Conservation (phyloP, 2,888 invertebrate genomes). For the Cinara cedri region DNA sequence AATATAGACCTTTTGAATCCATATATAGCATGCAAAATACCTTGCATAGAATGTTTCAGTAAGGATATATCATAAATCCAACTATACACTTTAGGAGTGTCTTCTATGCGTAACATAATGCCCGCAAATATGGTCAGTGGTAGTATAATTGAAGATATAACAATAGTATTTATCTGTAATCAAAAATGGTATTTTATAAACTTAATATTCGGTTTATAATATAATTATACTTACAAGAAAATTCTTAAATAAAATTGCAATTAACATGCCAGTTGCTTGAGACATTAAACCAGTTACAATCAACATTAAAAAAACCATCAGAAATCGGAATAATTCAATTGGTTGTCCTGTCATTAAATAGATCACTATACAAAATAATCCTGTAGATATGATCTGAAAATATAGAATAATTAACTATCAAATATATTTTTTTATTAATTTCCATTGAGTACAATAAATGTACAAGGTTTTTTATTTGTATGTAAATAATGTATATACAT, state of each 20-base stretch:
- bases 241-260: conserved; percentile 53
- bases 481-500: no score
- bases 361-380: conserved; percentile 85
- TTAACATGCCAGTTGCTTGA: conserved; percentile 56
- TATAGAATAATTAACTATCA: conserved; percentile 49
- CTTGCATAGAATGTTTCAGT: conserved; percentile 71
- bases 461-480: no score
- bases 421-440: no score
- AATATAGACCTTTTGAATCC: conserved; percentile 34
- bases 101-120: conserved; percentile 84
- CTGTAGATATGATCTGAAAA: conserved; percentile 81
- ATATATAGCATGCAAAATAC: conserved; percentile 52
- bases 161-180: conserved; percentile 84
- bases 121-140: conserved; percentile 91
- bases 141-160: conserved; percentile 85
- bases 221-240: conserved; percentile 35
- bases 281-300: conserved; percentile 50
- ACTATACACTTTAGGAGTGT: conserved; percentile 77
- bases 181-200: background rate
- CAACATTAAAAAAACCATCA: conserved; percentile 69
- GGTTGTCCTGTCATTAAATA: conserved; percentile 97
- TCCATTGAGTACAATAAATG: no score
- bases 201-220: background rate
- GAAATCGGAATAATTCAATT: conserved; percentile 81
- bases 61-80: conserved; percentile 90